phyloP scores from a whole-genome alignment of 2,888 invertebrate genomes.

The Torymus aiolomorphi region DNA sequence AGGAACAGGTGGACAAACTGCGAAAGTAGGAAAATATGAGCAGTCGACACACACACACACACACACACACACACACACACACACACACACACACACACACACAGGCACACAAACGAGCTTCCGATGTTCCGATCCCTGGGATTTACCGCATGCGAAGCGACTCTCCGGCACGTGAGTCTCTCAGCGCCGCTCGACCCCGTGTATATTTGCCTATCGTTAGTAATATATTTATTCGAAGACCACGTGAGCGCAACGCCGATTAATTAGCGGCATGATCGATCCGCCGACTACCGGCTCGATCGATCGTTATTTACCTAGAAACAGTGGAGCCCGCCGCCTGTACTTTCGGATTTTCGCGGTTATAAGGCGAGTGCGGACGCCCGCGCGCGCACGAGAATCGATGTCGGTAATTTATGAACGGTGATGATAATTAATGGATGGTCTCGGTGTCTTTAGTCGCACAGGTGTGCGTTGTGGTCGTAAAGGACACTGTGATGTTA shows the following conservation, averaged over 20 bases:
- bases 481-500: neutral
- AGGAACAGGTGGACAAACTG: no score
- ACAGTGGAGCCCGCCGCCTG: no score
- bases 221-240: constrained; percentile 59
- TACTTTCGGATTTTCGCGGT: no score
- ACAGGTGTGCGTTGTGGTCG: neutral
- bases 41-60: no score
- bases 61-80: no score
- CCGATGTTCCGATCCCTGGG: constrained; percentile 2
- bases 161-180: no score
- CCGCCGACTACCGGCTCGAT: no score
- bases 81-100: no score
- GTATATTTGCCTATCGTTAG: constrained; percentile 56
- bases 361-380: neutral
- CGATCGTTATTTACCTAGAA: no score
- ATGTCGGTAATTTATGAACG: neutral
- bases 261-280: constrained; percentile 44
- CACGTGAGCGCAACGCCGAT: constrained; percentile 10
- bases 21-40: no score
- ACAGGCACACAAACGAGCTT: no score
- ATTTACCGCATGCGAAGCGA: neutral
- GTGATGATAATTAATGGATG: constrained; percentile 28
- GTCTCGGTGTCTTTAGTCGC: constrained; percentile 2
- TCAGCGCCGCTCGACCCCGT: neutral
- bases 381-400: neutral